Evolutionary conservation across 2,888 invertebrate genomes (phyloP).

Genomic region (Tineola bisselliella): DNA sequence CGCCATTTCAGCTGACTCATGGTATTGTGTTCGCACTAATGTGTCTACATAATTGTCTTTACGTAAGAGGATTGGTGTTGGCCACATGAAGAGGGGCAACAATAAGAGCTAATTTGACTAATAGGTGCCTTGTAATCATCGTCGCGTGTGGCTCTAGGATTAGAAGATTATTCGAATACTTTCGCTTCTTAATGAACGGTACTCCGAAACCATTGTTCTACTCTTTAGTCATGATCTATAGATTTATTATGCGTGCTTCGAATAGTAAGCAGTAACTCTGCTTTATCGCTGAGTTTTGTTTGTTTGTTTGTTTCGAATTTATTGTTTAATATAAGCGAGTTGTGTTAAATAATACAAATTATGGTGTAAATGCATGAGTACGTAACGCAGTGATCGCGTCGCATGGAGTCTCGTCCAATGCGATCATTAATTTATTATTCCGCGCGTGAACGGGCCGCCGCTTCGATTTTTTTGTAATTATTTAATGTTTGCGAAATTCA

Average conservation of each 20-base stretch:
- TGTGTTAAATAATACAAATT: conserved; percentile 12
- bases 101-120: conserved; percentile 67
- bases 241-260: background rate
- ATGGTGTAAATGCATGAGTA: conserved; percentile 12
- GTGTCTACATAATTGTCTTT: conserved; percentile 55
- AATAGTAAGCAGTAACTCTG: background rate
- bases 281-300: background rate
- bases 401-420: conserved; percentile 22
- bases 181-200: conserved; percentile 42
- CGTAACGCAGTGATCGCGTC: background rate
- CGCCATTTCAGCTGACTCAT: conserved; percentile 63
- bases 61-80: conserved; percentile 51
- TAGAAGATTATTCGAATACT: conserved; percentile 46
- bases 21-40: conserved; percentile 50
- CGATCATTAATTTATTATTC: conserved; percentile 54
- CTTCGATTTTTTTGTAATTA: conserved; percentile 44
- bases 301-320: background rate
- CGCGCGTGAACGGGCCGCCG: conserved; percentile 48
- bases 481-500: conserved; percentile 54
- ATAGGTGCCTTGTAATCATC: conserved; percentile 66
- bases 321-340: too few species aligned
- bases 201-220: conserved; percentile 54
- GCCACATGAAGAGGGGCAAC: conserved; percentile 31
- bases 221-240: background rate
- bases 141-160: conserved; percentile 64